phyloP scores from a whole-genome alignment of 23 tunicate genomes.

The Trididemnum miniatum region DNA sequence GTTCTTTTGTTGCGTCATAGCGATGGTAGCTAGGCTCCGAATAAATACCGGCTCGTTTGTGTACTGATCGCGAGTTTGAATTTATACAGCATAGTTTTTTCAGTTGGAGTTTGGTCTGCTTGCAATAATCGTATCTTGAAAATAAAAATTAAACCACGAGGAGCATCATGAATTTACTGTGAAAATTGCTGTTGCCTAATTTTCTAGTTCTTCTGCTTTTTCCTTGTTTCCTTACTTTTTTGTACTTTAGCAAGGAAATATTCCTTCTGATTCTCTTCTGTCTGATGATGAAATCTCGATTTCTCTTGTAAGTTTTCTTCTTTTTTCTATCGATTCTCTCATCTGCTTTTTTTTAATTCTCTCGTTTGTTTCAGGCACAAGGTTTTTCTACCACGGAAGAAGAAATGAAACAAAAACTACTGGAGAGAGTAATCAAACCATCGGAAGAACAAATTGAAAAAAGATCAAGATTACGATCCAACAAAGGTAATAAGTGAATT shows the following conservation, averaged over 20 bases:
- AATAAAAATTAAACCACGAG: no score
- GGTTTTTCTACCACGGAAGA: conserved; percentile 82
- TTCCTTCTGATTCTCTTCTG: conserved; percentile 18
- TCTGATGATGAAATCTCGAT: conserved; percentile 21
- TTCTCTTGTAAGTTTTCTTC: not conserved
- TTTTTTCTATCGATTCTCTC: not conserved
- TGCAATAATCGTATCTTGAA: no score
- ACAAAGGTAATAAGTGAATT: conserved; percentile 23
- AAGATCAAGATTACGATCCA: conserved; percentile 41
- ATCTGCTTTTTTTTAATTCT: not conserved
- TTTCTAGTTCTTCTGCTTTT: no score
- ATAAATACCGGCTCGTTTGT: no score
- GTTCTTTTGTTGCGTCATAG: no score
- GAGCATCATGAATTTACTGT: no score
- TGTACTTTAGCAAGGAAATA: conserved; percentile 5
- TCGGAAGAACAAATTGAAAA: conserved; percentile 33
- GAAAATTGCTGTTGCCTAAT: no score
- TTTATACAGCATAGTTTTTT: no score
- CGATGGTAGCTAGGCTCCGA: no score
- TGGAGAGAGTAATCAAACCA: conserved; percentile 61
- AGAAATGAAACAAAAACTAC: conserved; percentile 66
- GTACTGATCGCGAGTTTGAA: no score
- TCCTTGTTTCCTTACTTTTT: no score
- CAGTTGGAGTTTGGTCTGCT: no score
- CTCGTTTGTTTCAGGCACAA: conserved; percentile 48